Percentiles rank a stretch among this genome's conserved stretches.
phyloP scores from a whole-genome alignment of 2,888 invertebrate species.

The Sthenelais limicola region DNA sequence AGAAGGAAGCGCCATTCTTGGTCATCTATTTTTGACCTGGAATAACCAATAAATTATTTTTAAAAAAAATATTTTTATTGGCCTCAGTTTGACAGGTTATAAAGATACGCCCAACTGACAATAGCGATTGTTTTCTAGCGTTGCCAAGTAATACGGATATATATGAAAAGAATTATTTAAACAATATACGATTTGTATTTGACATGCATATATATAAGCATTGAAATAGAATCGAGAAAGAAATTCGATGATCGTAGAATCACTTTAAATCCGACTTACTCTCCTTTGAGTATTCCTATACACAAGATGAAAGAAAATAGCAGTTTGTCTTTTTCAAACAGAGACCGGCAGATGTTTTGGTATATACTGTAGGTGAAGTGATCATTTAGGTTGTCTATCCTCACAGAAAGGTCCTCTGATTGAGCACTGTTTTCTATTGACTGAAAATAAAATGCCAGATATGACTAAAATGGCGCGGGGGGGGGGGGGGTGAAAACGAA shows the following conservation, averaged over 20 bases:
- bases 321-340: slow-evolving; percentile 73
- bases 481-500: background rate
- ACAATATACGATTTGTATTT: too few species aligned
- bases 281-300: slow-evolving; percentile 68
- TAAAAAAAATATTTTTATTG: too few species aligned
- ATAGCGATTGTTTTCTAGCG: too few species aligned
- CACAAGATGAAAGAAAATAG: slow-evolving; percentile 72
- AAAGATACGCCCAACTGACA: too few species aligned
- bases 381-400: slow-evolving; percentile 70
- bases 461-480: background rate
- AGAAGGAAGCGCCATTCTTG: slow-evolving; percentile 85
- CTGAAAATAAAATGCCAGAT: slow-evolving; percentile 72
- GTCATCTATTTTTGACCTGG: slow-evolving; percentile 81
- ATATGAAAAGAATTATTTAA: too few species aligned
- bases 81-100: too few species aligned
- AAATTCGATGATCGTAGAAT: too few species aligned
- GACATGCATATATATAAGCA: too few species aligned
- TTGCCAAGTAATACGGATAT: too few species aligned
- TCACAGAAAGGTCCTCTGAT: slow-evolving; percentile 76
- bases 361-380: slow-evolving; percentile 74
- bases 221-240: too few species aligned
- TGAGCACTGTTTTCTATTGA: slow-evolving; percentile 84
- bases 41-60: too few species aligned
- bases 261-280: slow-evolving; percentile 59
- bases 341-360: slow-evolving; percentile 76